Percentiles rank a stretch among this genome's conserved stretches.
Conservation (phyloP, 2,113 vertebrate genomes). For the Gasterosteus nipponicus region DNA sequence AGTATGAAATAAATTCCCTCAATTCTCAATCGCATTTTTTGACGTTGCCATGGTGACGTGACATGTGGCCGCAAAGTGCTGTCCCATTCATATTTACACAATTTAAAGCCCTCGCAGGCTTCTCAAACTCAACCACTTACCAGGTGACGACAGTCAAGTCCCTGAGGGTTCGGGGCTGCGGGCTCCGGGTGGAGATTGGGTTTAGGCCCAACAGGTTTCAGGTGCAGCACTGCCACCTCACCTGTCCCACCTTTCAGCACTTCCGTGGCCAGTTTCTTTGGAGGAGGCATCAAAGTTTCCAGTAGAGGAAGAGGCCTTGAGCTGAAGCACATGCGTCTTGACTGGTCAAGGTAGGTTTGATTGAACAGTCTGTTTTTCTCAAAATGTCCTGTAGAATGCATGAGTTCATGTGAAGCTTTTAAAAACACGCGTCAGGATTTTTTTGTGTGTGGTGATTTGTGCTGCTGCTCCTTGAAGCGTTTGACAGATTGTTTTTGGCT, state of each 20-base stretch:
- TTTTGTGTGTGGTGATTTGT: conserved; percentile 8
- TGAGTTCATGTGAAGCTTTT: not conserved
- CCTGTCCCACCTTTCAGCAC: conserved; percentile 19
- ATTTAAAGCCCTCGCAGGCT: no score
- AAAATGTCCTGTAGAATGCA: not conserved
- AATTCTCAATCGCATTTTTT: no score
- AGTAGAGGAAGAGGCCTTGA: not conserved
- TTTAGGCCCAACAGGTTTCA: not conserved
- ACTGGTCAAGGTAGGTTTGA: conserved; percentile 26
- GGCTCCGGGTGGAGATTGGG: no score
- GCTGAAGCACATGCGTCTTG: not conserved
- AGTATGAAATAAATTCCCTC: no score
- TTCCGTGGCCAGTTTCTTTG: not conserved
- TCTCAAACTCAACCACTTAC: no score
- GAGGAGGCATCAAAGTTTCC: conserved; percentile 26
- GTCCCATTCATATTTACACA: no score
- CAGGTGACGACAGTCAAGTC: no score
- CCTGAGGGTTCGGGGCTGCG: no score
- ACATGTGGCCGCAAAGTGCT: no score
- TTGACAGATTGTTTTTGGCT: not conserved
- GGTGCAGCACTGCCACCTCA: conserved; percentile 1
- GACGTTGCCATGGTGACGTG: no score
- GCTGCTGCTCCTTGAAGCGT: not conserved
- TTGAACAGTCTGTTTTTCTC: not conserved
- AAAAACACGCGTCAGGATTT: not conserved